Percentiles rank a stretch among this genome's conserved stretches.
phyloP scores from a whole-genome alignment of 2,113 vertebrate species.

The Spea bombifrons region DNA sequence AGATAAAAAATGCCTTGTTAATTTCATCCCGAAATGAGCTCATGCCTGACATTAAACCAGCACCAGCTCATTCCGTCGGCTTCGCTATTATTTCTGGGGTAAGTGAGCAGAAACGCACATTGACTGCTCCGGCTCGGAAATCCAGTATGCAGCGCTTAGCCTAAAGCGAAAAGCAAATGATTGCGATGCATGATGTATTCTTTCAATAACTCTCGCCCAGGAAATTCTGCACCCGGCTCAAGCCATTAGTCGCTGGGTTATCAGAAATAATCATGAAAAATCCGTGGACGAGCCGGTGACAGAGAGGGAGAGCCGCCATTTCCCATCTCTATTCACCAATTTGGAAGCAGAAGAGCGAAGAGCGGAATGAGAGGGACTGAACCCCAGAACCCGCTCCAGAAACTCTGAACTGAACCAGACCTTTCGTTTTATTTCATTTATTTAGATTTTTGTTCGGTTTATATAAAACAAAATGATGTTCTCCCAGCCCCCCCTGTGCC shows the following conservation, averaged over 20 bases:
- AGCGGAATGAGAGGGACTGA: no score
- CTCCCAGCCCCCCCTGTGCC: no score
- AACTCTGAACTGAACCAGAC: no score
- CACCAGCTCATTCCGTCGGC: constrained; percentile 50
- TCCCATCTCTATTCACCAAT: constrained; percentile 2
- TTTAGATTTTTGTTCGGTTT: no score
- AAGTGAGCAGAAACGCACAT: constrained; percentile 59
- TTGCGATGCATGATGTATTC: constrained; percentile 66
- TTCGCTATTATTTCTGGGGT: constrained; percentile 59
- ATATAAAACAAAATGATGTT: no score
- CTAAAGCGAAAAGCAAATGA: constrained; percentile 59
- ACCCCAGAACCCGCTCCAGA: no score
- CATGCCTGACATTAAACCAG: constrained; percentile 48
- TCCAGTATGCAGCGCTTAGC: constrained; percentile 49
- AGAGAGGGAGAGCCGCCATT: background rate
- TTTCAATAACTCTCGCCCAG: constrained; percentile 60
- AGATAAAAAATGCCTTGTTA: constrained; percentile 18
- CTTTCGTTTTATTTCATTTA: no score
- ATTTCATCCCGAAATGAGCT: constrained; percentile 14
- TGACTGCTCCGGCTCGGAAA: constrained; percentile 38
- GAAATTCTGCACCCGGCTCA: constrained; percentile 55
- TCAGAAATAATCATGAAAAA: constrained; percentile 18
- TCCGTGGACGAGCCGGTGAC: background rate
- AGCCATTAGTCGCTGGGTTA: constrained; percentile 52
- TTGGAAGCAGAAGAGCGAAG: no score